Evolutionary conservation across 1,140 invertebrate species (phyloP).

Genomic region (Zaprionus gabonicus): DNA sequence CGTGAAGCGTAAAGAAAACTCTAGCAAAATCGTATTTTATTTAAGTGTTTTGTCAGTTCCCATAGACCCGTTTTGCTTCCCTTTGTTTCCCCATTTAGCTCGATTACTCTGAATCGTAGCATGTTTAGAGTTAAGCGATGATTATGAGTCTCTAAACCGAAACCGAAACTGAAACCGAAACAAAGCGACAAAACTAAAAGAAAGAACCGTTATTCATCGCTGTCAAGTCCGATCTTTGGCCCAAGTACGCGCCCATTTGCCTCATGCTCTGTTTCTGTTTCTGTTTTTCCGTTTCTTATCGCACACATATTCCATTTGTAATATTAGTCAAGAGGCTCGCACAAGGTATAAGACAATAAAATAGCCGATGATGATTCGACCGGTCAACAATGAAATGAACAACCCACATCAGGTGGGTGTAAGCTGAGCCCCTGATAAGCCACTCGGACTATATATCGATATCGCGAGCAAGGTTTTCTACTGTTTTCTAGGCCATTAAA

Average conservation of each 20-base stretch:
- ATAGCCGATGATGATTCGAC: slow-evolving; percentile 30
- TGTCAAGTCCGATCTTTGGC: slow-evolving; percentile 56
- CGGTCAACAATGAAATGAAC: slow-evolving; percentile 37
- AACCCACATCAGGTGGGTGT: slow-evolving; percentile 37
- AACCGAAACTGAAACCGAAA: slow-evolving; percentile 20
- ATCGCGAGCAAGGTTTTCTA: slow-evolving; percentile 41
- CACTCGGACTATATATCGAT: background rate
- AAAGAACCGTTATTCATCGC: slow-evolving; percentile 58
- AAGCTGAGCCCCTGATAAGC: slow-evolving; percentile 43
- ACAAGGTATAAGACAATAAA: slow-evolving; percentile 38
- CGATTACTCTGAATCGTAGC: background rate
- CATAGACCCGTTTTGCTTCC: no score
- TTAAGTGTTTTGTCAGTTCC: background rate
- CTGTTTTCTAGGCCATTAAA: slow-evolving; percentile 33
- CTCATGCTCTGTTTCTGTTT: background rate
- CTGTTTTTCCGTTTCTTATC: slow-evolving; percentile 50
- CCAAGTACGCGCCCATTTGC: slow-evolving; percentile 10
- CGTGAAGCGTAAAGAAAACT: background rate
- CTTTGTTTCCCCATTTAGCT: background rate
- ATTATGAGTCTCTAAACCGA: background rate
- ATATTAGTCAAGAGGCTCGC: slow-evolving; percentile 43
- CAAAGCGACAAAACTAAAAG: slow-evolving; percentile 15
- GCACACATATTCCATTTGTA: slow-evolving; percentile 41
- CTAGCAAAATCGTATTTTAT: background rate
- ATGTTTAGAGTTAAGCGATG: background rate